phyloP scores from a whole-genome alignment of 2,797 vertebrate species.

The Myotis daubentonii region DNA sequence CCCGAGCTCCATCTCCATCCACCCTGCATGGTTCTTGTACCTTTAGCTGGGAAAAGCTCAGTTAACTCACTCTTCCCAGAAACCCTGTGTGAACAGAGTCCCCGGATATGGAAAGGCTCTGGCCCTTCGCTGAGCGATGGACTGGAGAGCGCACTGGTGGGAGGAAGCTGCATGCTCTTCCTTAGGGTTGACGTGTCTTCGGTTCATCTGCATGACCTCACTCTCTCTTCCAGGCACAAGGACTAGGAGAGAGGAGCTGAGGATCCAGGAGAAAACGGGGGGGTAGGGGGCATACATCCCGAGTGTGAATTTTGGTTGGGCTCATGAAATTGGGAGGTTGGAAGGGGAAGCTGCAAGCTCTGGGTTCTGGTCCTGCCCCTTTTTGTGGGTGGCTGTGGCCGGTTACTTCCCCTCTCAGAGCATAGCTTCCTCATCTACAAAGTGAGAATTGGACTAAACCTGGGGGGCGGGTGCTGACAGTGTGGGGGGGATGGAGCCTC shows the following conservation, averaged over 20 bases:
- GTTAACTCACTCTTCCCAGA: neutral
- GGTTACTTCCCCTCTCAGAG: slow-evolving; percentile 63
- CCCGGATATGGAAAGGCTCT: neutral
- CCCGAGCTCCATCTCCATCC: neutral
- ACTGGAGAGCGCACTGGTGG: neutral
- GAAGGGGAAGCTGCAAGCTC: slow-evolving; percentile 63
- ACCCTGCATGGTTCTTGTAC: neutral
- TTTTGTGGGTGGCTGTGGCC: slow-evolving; percentile 14
- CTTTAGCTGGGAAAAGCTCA: neutral
- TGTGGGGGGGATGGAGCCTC: neutral
- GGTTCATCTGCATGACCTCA: neutral
- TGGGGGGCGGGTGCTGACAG: neutral
- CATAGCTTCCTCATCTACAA: slow-evolving; percentile 70
- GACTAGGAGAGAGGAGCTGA: neutral
- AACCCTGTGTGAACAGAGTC: neutral
- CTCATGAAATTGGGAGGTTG: slow-evolving; percentile 1
- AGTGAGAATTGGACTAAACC: slow-evolving; percentile 1
- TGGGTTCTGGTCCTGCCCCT: slow-evolving; percentile 47
- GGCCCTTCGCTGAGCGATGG: neutral
- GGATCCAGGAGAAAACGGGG: neutral
- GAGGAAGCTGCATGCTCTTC: neutral
- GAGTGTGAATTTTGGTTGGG: neutral
- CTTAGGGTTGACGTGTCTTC: neutral
- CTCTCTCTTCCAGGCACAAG: neutral
- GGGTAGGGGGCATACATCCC: rapidly evolving